Evolutionary conservation across 2,888 invertebrate species (phyloP).

Genomic region (Stenurella melanura): DNA sequence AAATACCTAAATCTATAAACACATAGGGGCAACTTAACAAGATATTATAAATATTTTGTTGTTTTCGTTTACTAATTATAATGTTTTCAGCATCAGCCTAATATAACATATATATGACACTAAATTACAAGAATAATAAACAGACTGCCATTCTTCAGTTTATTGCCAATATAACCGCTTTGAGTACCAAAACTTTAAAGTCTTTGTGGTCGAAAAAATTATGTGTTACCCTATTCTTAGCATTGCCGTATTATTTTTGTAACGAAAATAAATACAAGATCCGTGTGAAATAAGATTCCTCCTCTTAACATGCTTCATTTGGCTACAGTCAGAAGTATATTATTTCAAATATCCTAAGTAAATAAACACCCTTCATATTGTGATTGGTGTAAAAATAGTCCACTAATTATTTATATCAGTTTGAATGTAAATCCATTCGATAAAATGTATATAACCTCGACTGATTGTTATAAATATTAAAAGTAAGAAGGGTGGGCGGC

Average conservation of each 20-base stretch:
- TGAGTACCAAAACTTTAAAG: constrained; percentile 20
- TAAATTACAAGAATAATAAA: constrained; percentile 33
- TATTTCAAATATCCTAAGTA: constrained; percentile 60
- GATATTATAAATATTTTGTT: background rate
- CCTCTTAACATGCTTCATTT: constrained; percentile 50
- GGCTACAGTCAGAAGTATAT: constrained; percentile 56
- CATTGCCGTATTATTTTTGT: constrained; percentile 52
- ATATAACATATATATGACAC: constrained; percentile 2
- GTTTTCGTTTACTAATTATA: background rate
- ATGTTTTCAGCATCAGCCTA: background rate
- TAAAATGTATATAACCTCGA: background rate
- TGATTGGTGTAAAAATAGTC: constrained; percentile 44
- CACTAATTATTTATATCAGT: constrained; percentile 19
- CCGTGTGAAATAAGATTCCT: constrained; percentile 59
- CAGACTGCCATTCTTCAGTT: constrained; percentile 15
- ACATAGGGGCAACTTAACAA: background rate
- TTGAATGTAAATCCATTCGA: background rate
- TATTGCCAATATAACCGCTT: constrained; percentile 24
- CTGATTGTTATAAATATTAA: too few species aligned
- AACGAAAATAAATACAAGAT: constrained; percentile 61
- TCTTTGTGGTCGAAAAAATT: constrained; percentile 45
- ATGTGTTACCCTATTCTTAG: constrained; percentile 52
- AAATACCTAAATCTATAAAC: background rate
- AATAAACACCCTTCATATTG: constrained; percentile 55
- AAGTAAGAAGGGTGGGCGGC: too few species aligned